phyloP scores from a whole-genome alignment of 2,888 invertebrate species.

The Orthosia incerta region DNA sequence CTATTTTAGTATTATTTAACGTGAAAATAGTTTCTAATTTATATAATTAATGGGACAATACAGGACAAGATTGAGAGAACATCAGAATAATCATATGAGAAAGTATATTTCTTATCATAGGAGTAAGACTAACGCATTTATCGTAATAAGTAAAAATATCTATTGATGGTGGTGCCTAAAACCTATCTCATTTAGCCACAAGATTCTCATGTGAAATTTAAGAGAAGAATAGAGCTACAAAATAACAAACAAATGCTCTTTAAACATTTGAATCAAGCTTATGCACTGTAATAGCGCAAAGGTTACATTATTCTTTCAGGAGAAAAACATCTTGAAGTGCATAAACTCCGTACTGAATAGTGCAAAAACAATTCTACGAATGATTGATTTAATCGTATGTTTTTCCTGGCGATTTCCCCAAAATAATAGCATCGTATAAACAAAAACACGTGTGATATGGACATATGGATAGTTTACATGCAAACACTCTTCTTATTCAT shows the following conservation, averaged over 20 bases:
- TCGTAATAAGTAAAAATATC: too few relatives aligned
- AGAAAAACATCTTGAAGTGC: not conserved
- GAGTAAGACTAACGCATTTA: too few relatives aligned
- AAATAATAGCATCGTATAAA: conserved; percentile 11
- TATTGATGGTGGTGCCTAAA: not conserved
- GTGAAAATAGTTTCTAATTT: too few relatives aligned
- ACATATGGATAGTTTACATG: not conserved
- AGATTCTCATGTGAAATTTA: too few relatives aligned
- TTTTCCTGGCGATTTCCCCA: conserved; percentile 11
- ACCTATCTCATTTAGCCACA: too few relatives aligned
- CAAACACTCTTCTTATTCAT: not conserved
- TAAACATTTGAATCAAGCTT: not conserved
- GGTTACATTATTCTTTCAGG: not conserved
- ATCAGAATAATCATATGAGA: not conserved
- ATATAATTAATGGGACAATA: not conserved
- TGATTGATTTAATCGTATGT: conserved; percentile 1
- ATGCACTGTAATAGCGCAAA: not conserved
- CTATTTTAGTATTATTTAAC: too few relatives aligned
- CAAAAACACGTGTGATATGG: not conserved
- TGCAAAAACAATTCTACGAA: conserved; percentile 15
- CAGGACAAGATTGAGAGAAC: not conserved
- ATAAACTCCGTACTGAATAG: not conserved
- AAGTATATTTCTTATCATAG: too few relatives aligned
- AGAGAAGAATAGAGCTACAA: not conserved
- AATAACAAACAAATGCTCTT: not conserved